Percentiles rank a stretch among this genome's conserved stretches.
These are phyloP conservation scores for Nowickia ferox DNA, from an alignment of 2,888 invertebrate genomes.

Conservation along the genomic window DNA sequence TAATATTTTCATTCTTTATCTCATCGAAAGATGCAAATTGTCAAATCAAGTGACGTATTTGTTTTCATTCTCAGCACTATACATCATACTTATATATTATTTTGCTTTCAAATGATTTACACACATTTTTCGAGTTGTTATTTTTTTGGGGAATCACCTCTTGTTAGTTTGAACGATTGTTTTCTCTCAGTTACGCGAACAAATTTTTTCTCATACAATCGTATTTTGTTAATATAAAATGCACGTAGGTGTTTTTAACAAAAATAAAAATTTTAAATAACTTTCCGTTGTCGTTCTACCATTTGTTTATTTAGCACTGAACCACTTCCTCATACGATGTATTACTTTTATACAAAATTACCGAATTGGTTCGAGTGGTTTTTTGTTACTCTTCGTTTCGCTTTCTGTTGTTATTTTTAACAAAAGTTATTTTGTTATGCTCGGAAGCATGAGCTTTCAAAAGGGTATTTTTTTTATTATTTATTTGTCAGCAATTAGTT, in stretches of 20 bases:
- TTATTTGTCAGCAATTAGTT: conserved; percentile 16
- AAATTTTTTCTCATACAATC: conserved; percentile 30
- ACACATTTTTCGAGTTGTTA: conserved; percentile 26
- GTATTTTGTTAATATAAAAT: conserved; percentile 2
- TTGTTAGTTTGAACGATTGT: conserved; percentile 33
- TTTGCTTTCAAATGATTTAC: conserved; percentile 21
- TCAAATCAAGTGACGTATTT: conserved; percentile 25
- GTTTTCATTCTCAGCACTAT: conserved; percentile 38
- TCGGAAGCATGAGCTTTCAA: conserved; percentile 30
- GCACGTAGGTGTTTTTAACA: too few species aligned
- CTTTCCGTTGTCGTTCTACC: conserved; percentile 54
- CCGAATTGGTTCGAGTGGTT: conserved; percentile 40
- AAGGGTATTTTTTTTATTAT: conserved; percentile 48
- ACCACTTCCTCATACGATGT: conserved; percentile 31
- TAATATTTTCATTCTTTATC: conserved; percentile 14
- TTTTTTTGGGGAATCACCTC: conserved; percentile 70
- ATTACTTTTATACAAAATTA: conserved; percentile 69
- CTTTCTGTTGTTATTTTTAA: conserved; percentile 11
- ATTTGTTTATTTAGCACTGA: conserved; percentile 69
- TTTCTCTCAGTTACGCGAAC: conserved; percentile 25
- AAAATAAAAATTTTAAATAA: neutral
- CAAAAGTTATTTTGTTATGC: conserved; percentile 29
- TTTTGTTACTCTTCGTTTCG: conserved; percentile 37
- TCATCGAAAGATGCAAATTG: neutral
- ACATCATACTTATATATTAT: neutral